Evolutionary conservation across 2,888 invertebrate species (phyloP).

Genomic region (Hemithea aestivaria): DNA sequence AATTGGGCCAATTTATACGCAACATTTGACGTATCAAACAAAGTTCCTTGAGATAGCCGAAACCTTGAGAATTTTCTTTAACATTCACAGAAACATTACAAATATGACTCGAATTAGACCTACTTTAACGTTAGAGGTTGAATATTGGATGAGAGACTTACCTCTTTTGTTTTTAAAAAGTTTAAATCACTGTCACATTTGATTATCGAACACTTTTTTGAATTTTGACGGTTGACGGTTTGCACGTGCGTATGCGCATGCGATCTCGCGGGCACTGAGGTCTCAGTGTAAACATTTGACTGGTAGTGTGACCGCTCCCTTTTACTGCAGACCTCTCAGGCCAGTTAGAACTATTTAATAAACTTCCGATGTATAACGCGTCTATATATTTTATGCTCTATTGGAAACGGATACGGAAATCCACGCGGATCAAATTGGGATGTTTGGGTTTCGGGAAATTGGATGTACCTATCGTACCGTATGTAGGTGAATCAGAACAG

Average conservation of each 20-base stretch:
- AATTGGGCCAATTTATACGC: constrained; percentile 4
- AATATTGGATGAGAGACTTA: constrained; percentile 27
- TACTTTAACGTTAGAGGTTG: too few species aligned
- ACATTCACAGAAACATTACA: too few species aligned
- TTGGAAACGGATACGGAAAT: constrained; percentile 16
- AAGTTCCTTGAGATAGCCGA: constrained; percentile 17
- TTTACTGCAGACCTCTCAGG: constrained; percentile 58
- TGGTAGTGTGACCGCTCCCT: constrained; percentile 43
- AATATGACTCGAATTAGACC: too few species aligned
- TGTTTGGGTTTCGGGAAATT: constrained; percentile 23
- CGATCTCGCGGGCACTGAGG: constrained; percentile 64
- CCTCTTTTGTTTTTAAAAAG: constrained; percentile 47
- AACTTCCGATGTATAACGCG: constrained; percentile 56
- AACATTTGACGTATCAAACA: constrained; percentile 14
- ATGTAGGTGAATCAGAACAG: too few species aligned
- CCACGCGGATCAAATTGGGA: constrained; percentile 25
- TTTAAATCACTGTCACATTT: constrained; percentile 42
- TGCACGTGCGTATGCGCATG: constrained; percentile 47
- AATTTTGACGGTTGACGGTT: constrained; percentile 42
- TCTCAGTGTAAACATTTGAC: constrained; percentile 14
- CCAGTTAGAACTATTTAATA: constrained; percentile 37
- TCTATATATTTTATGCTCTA: constrained; percentile 44
- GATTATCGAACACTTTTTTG: constrained; percentile 37
- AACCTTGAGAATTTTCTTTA: constrained; percentile 24
- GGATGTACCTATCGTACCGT: neutral